Evolutionary conservation across 2,113 vertebrate species (phyloP).

Genomic region (Laticauda laticaudata): DNA sequence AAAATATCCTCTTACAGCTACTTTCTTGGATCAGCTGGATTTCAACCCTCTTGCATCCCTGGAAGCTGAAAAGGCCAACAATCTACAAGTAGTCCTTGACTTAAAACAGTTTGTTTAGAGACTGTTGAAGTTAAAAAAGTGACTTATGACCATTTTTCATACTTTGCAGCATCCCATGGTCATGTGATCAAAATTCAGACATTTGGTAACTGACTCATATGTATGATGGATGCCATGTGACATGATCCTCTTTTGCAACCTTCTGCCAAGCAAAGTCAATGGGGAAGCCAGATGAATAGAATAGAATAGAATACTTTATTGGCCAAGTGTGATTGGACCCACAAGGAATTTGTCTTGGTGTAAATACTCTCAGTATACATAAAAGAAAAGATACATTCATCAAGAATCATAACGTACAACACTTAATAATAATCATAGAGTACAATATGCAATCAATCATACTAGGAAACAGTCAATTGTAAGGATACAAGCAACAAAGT

Average conservation of each 20-base stretch:
- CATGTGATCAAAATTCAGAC: background rate
- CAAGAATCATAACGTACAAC: too few species aligned
- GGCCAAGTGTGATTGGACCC: too few species aligned
- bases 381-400: too few species aligned
- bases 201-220: background rate
- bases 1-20: background rate
- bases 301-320: too few species aligned
- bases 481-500: too few species aligned
- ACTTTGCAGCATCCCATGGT: background rate
- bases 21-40: background rate
- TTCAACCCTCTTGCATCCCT: background rate
- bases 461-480: too few species aligned
- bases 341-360: too few species aligned
- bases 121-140: background rate
- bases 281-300: background rate
- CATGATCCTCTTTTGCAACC: background rate
- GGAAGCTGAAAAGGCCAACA: background rate
- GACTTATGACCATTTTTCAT: background rate
- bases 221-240: background rate
- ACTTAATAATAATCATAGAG: too few species aligned
- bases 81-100: background rate
- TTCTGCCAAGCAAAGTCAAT: background rate
- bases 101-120: background rate
- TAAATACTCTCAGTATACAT: too few species aligned
- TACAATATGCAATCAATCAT: too few species aligned